These are phyloP conservation scores for Camponotus floridanus DNA, from an alignment of 1,140 invertebrate genomes.

Conservation along the genomic window DNA sequence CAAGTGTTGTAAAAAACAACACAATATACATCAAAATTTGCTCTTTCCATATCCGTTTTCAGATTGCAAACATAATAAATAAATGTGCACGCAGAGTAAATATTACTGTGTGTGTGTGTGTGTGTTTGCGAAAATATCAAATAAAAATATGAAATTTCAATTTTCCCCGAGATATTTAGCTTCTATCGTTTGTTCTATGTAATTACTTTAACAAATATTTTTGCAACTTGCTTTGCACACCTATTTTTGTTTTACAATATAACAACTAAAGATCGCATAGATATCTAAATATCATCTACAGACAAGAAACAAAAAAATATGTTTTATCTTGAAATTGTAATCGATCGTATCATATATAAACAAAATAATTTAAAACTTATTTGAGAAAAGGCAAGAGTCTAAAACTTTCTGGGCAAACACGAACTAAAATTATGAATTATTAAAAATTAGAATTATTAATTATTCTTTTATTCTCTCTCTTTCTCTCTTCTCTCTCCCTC, in stretches of 20 bases:
- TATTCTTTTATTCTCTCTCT: no score
- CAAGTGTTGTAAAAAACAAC: not conserved
- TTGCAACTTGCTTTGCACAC: no score
- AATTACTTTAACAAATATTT: slow-evolving; percentile 16
- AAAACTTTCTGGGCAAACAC: not conserved
- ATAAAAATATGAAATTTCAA: slow-evolving; percentile 23
- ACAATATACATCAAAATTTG: not conserved
- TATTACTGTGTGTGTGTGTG: not conserved
- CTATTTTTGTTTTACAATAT: not conserved
- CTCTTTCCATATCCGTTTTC: slow-evolving; percentile 7
- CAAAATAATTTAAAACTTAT: not conserved
- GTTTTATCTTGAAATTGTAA: not conserved
- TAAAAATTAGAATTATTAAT: not conserved
- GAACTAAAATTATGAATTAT: not conserved
- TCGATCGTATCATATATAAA: not conserved
- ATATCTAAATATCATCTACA: not conserved
- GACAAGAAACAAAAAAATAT: not conserved
- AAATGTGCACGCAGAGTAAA: slow-evolving; percentile 16
- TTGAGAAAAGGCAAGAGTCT: not conserved
- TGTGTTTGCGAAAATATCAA: slow-evolving; percentile 16
- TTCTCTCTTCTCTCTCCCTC: no score
- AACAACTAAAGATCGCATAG: not conserved
- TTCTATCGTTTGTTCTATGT: not conserved
- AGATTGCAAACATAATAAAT: not conserved
- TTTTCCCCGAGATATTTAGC: not conserved